Conservation (phyloP, 2,888 invertebrate genomes). For the Hemithea aestivaria region DNA sequence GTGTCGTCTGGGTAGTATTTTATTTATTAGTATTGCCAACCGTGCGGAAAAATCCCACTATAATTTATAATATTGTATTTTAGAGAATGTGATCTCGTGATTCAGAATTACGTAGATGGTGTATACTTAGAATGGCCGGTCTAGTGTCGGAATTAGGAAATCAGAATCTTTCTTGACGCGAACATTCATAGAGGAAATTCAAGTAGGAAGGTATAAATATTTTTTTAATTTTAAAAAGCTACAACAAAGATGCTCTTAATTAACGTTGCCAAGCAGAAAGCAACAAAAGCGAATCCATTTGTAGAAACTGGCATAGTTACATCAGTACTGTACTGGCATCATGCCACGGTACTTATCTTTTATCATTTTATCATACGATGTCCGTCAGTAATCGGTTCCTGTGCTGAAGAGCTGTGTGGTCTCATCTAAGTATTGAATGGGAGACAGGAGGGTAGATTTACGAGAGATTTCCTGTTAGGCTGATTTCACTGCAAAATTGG, state of each 20-base stretch:
- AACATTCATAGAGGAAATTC: no score
- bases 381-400: slow-evolving; percentile 26
- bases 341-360: slow-evolving; percentile 18
- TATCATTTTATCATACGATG: slow-evolving; percentile 20
- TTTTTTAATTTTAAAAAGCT: no score
- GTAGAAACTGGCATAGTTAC: neutral
- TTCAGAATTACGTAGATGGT: slow-evolving; percentile 2
- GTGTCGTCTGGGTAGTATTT: slow-evolving; percentile 39
- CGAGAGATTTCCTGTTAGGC: slow-evolving; percentile 3
- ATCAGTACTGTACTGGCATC: neutral
- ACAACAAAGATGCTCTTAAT: no score
- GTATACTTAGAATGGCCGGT: slow-evolving; percentile 6
- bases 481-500: slow-evolving; percentile 6
- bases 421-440: slow-evolving; percentile 18
- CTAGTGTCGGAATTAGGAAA: neutral
- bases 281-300: neutral
- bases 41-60: slow-evolving; percentile 34
- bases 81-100: slow-evolving; percentile 21
- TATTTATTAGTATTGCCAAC: slow-evolving; percentile 32
- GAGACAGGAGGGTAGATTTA: slow-evolving; percentile 16
- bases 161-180: no score
- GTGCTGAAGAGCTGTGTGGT: slow-evolving; percentile 22
- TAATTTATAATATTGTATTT: slow-evolving; percentile 32
- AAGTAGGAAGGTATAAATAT: no score
- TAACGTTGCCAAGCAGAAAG: neutral